Percentiles rank a stretch among this genome's conserved stretches.
Evolutionary conservation across 2,888 invertebrate genomes (phyloP).

Genomic region (Drosophila kuntzei): DNA sequence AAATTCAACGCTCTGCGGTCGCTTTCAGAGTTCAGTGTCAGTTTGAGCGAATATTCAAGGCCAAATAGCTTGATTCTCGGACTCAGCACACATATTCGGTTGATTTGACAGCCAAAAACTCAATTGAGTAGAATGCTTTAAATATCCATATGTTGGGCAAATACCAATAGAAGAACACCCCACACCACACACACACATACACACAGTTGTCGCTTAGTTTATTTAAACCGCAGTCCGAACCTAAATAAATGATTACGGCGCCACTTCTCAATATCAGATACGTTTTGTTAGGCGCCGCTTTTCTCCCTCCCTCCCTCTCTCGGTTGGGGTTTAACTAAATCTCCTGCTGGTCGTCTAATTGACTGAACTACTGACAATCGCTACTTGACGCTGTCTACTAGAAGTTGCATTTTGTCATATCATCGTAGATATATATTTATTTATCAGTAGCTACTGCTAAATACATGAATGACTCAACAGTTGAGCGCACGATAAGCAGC

Average conservation of each 20-base stretch:
- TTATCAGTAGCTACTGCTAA: conserved; percentile 12
- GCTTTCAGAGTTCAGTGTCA: conserved; percentile 73
- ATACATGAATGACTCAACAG: conserved; percentile 66
- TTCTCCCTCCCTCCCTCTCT: conserved; percentile 11
- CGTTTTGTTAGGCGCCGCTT: conserved; percentile 49
- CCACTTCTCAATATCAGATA: conserved; percentile 23
- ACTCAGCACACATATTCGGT: conserved; percentile 7
- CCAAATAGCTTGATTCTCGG: conserved; percentile 50
- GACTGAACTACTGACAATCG: conserved; percentile 30
- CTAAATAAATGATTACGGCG: conserved; percentile 11
- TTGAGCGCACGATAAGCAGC: conserved; percentile 69
- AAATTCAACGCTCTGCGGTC: conserved; percentile 42
- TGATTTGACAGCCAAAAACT: conserved; percentile 27
- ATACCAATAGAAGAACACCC: conserved; percentile 41
- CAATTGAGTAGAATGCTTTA: conserved; percentile 44
- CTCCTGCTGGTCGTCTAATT: conserved; percentile 54
- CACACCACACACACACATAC: neutral
- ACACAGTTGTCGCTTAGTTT: conserved; percentile 41
- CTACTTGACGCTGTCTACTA: conserved; percentile 5
- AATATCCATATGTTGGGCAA: conserved; percentile 67
- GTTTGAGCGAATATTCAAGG: conserved; percentile 71
- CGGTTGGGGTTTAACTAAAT: conserved; percentile 9
- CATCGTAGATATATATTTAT: conserved; percentile 3
- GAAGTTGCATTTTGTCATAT: conserved; percentile 28
- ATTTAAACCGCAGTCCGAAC: conserved; percentile 6